These are phyloP conservation scores for Vidua macroura DNA, from an alignment of 2,113 vertebrate genomes.

Conservation along the genomic window DNA sequence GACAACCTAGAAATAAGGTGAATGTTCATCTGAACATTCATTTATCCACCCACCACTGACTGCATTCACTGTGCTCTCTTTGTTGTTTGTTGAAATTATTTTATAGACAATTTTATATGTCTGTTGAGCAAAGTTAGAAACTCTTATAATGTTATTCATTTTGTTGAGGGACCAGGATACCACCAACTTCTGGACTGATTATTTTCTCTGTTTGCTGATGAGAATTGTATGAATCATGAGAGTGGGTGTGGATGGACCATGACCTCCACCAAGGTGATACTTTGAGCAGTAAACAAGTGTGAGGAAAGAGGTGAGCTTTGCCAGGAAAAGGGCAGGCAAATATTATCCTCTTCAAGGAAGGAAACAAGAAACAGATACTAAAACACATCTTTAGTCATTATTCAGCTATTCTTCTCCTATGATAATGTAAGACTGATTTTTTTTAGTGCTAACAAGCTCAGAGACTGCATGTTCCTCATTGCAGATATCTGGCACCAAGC, in stretches of 20 bases:
- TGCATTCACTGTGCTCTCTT: background rate
- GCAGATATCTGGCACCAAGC: background rate
- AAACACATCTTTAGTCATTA: background rate
- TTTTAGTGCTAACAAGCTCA: background rate
- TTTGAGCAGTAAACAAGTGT: constrained; percentile 1
- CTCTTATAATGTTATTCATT: background rate
- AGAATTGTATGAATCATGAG: constrained; percentile 12
- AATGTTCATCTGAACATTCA: background rate
- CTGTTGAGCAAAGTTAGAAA: background rate
- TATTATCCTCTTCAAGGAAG: background rate
- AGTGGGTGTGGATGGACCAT: background rate
- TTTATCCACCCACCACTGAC: background rate
- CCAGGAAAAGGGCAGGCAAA: background rate
- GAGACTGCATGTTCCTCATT: background rate
- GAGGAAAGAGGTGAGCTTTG: background rate
- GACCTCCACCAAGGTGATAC: background rate
- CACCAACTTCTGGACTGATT: background rate
- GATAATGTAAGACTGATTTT: background rate
- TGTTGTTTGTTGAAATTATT: background rate
- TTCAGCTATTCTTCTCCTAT: background rate
- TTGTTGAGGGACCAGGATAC: background rate
- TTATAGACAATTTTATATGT: background rate
- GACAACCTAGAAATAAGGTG: background rate
- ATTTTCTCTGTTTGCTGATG: background rate
- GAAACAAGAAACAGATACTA: background rate